Percentiles rank a stretch among this genome's conserved stretches.
Evolutionary conservation across 2,113 vertebrate species (phyloP).

Genomic region (Chloropsis hardwickii): DNA sequence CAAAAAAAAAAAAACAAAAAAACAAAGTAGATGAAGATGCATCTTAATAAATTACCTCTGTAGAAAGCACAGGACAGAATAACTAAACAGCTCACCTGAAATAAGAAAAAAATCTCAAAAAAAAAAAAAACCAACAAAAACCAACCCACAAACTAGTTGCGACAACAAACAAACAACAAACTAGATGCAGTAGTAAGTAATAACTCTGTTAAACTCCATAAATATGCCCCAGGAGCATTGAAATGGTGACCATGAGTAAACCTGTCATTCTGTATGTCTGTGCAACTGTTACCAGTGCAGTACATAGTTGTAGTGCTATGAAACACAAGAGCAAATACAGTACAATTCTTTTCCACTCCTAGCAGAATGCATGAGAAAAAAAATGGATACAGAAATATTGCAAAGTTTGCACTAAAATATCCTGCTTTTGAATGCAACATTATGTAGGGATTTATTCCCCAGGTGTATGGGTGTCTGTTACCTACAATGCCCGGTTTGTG

Average conservation of each 20-base stretch:
- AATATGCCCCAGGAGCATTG: background rate
- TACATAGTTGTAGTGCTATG: background rate
- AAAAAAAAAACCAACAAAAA: background rate
- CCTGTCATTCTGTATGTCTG: background rate
- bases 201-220: background rate
- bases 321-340: background rate
- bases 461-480: background rate
- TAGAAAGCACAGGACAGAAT: background rate
- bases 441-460: background rate
- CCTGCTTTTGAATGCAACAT: background rate
- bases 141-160: background rate
- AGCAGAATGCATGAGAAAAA: background rate
- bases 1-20: background rate
- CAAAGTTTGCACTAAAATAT: background rate
- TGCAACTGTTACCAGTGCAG: background rate
- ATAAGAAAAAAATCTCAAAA: background rate
- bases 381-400: background rate
- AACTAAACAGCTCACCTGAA: background rate
- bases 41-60: background rate
- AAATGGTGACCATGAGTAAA: background rate
- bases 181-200: background rate
- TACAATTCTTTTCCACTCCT: background rate
- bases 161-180: background rate
- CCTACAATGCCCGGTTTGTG: background rate
- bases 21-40: background rate